Conservation (phyloP, 2,797 vertebrate species). For the Arrhamphus sclerolepis region DNA sequence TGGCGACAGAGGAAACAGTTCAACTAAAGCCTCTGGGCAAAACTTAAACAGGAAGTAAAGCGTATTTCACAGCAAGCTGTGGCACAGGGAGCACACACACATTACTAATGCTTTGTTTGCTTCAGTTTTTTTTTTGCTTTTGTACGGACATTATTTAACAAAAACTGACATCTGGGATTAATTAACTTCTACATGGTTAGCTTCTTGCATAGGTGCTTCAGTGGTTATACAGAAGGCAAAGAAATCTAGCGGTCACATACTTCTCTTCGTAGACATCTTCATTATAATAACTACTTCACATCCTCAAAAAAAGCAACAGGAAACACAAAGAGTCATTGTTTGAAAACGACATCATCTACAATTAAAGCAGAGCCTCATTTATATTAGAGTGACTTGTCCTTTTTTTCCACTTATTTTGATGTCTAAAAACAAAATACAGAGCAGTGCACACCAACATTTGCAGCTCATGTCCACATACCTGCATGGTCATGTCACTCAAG, state of each 20-base stretch:
- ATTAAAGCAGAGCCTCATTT: too few relatives aligned
- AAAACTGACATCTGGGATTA: neutral
- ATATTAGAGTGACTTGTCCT: too few relatives aligned
- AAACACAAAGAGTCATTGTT: neutral
- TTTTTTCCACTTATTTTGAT: too few relatives aligned
- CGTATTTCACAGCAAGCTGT: constrained; percentile 52
- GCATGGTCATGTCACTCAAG: too few relatives aligned
- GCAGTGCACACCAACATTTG: too few relatives aligned
- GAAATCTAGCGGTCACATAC: constrained; percentile 3
- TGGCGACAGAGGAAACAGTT: constrained; percentile 67
- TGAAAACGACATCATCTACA: neutral
- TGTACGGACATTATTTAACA: neutral
- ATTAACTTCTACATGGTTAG: constrained; percentile 4
- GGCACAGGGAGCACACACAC: constrained; percentile 32
- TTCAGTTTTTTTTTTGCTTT: constrained; percentile 7
- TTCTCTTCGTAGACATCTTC: neutral
- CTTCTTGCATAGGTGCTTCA: neutral
- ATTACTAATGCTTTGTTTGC: constrained; percentile 9
- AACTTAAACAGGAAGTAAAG: constrained; percentile 75
- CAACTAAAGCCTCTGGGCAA: constrained; percentile 50
- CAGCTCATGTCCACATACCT: too few relatives aligned
- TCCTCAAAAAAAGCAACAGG: neutral
- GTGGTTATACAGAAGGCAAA: constrained; percentile 8
- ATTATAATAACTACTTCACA: neutral
- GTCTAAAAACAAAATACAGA: too few relatives aligned